phyloP scores from a whole-genome alignment of 2,888 invertebrate species.

The Smittia sp. region DNA sequence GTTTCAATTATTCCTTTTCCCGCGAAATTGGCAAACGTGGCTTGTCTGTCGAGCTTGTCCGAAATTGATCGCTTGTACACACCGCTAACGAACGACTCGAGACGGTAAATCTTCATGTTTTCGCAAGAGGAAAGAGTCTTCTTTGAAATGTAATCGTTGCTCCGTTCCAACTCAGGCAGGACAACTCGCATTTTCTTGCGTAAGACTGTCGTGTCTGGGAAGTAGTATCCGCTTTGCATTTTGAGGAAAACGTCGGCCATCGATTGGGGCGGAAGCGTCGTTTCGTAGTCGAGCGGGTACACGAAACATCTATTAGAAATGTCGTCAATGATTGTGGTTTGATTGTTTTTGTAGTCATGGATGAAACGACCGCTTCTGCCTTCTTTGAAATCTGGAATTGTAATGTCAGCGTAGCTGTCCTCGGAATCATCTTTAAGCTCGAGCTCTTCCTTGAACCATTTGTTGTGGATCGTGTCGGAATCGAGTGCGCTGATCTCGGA shows the following conservation, averaged over 20 bases:
- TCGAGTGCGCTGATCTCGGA: not conserved
- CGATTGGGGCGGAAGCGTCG: slow-evolving; percentile 75
- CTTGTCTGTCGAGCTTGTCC: slow-evolving; percentile 52
- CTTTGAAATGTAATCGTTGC: slow-evolving; percentile 60
- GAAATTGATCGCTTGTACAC: slow-evolving; percentile 62
- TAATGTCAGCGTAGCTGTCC: slow-evolving; percentile 77
- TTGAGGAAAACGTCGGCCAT: slow-evolving; percentile 76
- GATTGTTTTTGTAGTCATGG: slow-evolving; percentile 82
- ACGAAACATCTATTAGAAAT: slow-evolving; percentile 79
- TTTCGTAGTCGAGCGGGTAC: slow-evolving; percentile 78
- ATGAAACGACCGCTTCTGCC: slow-evolving; percentile 82
- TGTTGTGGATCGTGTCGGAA: slow-evolving; percentile 43
- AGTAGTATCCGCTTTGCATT: slow-evolving; percentile 76
- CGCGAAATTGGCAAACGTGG: slow-evolving; percentile 72
- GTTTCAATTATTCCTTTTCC: slow-evolving; percentile 73
- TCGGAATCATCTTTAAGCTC: slow-evolving; percentile 68
- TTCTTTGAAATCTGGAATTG: slow-evolving; percentile 79
- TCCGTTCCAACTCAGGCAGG: slow-evolving; percentile 65
- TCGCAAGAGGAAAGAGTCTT: slow-evolving; percentile 71
- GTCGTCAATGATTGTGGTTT: slow-evolving; percentile 74
- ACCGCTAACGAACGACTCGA: slow-evolving; percentile 64
- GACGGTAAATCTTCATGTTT: slow-evolving; percentile 67
- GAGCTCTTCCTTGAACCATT: slow-evolving; percentile 73
- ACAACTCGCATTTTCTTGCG: slow-evolving; percentile 73
- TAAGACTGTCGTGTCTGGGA: slow-evolving; percentile 76